A percentile compares a stretch with the other conserved stretches of the same genome.
phyloP scores from a whole-genome alignment of 2,113 vertebrate genomes.

The Oriolus oriolus region DNA sequence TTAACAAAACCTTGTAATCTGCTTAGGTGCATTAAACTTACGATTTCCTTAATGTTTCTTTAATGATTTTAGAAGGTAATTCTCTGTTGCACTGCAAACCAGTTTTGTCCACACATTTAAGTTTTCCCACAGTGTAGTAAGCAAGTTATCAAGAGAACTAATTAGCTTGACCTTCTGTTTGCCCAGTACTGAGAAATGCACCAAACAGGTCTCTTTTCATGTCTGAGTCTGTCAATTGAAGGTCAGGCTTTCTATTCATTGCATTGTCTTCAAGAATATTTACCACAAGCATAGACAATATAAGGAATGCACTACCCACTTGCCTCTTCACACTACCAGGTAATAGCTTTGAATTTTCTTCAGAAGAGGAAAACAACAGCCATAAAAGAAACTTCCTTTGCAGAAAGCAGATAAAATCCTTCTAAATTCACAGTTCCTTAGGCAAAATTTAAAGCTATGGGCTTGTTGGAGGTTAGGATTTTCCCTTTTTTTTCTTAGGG shows the following conservation, averaged over 20 bases:
- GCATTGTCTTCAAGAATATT: constrained; percentile 1
- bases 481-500: neutral
- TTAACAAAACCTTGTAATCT: constrained; percentile 36
- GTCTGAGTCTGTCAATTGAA: constrained; percentile 26
- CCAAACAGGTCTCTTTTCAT: neutral
- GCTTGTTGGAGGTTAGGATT: neutral
- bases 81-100: constrained; percentile 12
- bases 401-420: neutral
- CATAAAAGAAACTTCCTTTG: neutral
- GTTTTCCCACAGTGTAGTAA: constrained; percentile 2
- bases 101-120: constrained; percentile 20
- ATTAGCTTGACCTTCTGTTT: constrained; percentile 48
- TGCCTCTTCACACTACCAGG: neutral
- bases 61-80: constrained; percentile 30
- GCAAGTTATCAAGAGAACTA: constrained; percentile 51
- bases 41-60: constrained; percentile 20
- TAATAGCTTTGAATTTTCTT: constrained; percentile 24
- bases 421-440: neutral
- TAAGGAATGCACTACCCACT: neutral
- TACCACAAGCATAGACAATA: neutral
- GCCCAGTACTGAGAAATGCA: constrained; percentile 11
- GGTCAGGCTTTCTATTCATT: neutral
- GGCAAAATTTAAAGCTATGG: neutral
- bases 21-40: constrained; percentile 33
- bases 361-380: neutral